Percentiles rank a stretch among this genome's conserved stretches.
phyloP scores from a whole-genome alignment of 2,888 invertebrate genomes.

The Peribatodes rhomboidaria region DNA sequence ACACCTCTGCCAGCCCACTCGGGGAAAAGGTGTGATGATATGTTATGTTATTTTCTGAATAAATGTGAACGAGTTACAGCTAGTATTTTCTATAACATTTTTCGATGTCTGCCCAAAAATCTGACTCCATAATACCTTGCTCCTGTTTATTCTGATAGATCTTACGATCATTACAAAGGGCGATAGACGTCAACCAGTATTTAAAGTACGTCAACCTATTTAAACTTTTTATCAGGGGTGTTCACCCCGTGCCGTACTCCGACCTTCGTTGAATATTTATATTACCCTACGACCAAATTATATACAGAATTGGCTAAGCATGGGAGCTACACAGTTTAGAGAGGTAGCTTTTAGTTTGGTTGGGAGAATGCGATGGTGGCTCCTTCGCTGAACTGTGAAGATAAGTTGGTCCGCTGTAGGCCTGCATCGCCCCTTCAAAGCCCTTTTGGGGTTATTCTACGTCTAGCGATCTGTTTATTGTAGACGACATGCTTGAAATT shows the following conservation, averaged over 20 bases:
- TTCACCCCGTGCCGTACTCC: conserved; percentile 55
- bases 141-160: background rate
- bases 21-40: too few species aligned
- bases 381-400: background rate
- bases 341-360: background rate
- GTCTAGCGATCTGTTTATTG: conserved; percentile 57
- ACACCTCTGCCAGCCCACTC: too few species aligned
- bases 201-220: conserved; percentile 49
- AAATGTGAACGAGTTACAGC: too few species aligned
- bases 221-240: conserved; percentile 65
- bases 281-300: conserved; percentile 48
- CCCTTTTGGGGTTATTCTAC: conserved; percentile 41
- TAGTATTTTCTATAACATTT: background rate
- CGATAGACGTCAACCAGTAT: conserved; percentile 44
- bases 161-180: conserved; percentile 3
- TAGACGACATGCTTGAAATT: conserved; percentile 42
- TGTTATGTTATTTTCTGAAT: too few species aligned
- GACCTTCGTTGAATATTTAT: conserved; percentile 76
- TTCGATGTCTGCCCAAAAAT: background rate
- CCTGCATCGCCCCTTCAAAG: conserved; percentile 50
- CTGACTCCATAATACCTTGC: too few species aligned
- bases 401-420: background rate
- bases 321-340: background rate
- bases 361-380: background rate
- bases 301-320: background rate